Percentiles rank a stretch among this genome's conserved stretches.
Evolutionary conservation across 2,888 invertebrate species (phyloP).

Genomic region (Campoletis raptor): DNA sequence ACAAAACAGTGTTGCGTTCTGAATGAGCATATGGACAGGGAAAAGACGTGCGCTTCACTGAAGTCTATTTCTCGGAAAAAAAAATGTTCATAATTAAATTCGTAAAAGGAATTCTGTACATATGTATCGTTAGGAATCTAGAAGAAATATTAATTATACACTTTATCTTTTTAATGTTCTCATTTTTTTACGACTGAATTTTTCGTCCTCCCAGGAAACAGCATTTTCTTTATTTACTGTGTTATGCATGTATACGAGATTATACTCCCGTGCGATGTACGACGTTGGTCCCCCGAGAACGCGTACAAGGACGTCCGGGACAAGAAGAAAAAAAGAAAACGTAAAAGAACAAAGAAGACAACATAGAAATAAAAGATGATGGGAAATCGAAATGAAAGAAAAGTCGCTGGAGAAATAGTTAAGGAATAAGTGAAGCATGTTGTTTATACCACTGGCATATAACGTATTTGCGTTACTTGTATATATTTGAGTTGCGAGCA

Average conservation of each 20-base stretch:
- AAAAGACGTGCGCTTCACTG: neutral
- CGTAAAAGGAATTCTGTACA: neutral
- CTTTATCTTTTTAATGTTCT: neutral
- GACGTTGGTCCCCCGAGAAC: slow-evolving; percentile 44
- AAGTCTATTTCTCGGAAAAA: neutral
- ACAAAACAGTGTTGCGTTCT: too few relatives aligned
- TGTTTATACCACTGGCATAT: slow-evolving; percentile 26
- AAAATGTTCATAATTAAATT: neutral
- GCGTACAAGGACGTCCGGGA: neutral
- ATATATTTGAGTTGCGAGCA: slow-evolving; percentile 2
- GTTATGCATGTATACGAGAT: slow-evolving; percentile 46
- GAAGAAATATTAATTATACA: neutral
- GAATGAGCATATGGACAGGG: neutral
- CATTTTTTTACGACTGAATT: slow-evolving; percentile 28
- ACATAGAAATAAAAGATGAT: slow-evolving; percentile 39
- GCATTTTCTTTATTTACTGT: slow-evolving; percentile 44
- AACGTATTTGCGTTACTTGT: slow-evolving; percentile 11
- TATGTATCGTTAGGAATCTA: neutral
- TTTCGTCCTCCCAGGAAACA: neutral
- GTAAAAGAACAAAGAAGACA: slow-evolving; percentile 4
- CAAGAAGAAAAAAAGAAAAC: neutral
- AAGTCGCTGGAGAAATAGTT: slow-evolving; percentile 44
- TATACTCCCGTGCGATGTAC: slow-evolving; percentile 17
- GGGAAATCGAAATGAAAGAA: slow-evolving; percentile 52
- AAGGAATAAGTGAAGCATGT: slow-evolving; percentile 33